Percentiles rank a stretch among this genome's conserved stretches.
These are phyloP conservation scores for Pyrrhosoma nymphula DNA, from an alignment of 2,888 invertebrate genomes.

Conservation along the genomic window DNA sequence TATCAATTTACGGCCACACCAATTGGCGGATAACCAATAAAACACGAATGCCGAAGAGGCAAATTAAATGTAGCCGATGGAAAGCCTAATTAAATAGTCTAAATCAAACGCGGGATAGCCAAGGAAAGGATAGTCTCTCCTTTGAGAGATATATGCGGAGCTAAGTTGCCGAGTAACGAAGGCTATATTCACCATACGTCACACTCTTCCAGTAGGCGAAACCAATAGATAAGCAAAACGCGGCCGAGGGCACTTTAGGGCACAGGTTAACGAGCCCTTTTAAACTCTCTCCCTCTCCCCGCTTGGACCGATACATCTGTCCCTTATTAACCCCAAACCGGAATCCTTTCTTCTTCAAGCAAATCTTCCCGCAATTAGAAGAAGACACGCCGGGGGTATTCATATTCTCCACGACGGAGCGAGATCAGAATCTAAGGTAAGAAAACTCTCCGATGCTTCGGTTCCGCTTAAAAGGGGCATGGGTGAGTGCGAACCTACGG, in stretches of 20 bases:
- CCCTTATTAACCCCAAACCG: conserved; percentile 31
- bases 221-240: not conserved
- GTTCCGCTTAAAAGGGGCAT: not conserved
- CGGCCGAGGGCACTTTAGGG: not conserved
- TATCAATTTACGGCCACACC: too few species aligned
- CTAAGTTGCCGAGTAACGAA: too few species aligned
- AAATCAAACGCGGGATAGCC: too few species aligned
- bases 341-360: conserved; percentile 8
- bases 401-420: conserved; percentile 25
- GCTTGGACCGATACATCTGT: not conserved
- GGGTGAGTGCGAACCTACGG: not conserved
- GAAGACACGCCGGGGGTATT: conserved; percentile 25
- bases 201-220: not conserved
- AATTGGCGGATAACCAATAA: too few species aligned
- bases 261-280: conserved; percentile 2
- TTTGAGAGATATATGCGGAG: too few species aligned
- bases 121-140: too few species aligned
- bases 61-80: too few species aligned
- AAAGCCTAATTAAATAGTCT: too few species aligned
- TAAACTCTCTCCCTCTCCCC: not conserved
- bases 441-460: conserved; percentile 8
- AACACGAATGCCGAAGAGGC: too few species aligned
- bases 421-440: conserved; percentile 39
- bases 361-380: conserved; percentile 33
- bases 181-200: too few species aligned